Percentiles rank a stretch among this genome's conserved stretches.
These are phyloP conservation scores for Saimiri boliviensis DNA, from an alignment of 2,113 vertebrate genomes.

Conservation along the genomic window DNA sequence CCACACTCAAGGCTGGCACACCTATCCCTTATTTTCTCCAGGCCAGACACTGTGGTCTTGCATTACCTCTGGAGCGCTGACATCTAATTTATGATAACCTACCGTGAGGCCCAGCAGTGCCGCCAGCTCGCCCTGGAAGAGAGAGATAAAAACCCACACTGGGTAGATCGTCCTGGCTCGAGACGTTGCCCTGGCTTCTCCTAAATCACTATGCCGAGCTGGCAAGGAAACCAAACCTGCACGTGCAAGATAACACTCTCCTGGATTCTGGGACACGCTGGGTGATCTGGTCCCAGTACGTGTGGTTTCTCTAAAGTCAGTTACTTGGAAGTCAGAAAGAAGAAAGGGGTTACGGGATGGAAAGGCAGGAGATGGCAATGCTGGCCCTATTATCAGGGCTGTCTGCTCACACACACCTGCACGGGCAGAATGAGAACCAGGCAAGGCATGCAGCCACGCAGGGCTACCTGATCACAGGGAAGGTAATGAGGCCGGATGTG, in stretches of 20 bases:
- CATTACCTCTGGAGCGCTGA: neutral
- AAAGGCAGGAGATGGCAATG: slow-evolving; percentile 2
- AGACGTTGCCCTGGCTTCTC: neutral
- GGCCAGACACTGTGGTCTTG: slow-evolving; percentile 13
- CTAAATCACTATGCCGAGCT: neutral
- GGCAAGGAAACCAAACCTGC: slow-evolving; percentile 41
- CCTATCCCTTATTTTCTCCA: slow-evolving; percentile 46
- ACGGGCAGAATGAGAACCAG: slow-evolving; percentile 63
- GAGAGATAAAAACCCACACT: slow-evolving; percentile 34
- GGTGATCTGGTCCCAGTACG: neutral
- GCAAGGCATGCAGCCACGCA: slow-evolving; percentile 14
- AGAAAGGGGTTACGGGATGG: slow-evolving; percentile 21
- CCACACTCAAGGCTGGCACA: neutral
- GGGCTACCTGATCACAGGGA: slow-evolving; percentile 6
- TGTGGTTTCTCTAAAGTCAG: neutral
- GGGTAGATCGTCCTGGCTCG: neutral
- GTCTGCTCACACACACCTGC: slow-evolving; percentile 52
- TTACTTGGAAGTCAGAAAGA: neutral
- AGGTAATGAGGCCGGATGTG: slow-evolving; percentile 58
- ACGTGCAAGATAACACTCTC: slow-evolving; percentile 15
- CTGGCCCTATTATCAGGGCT: slow-evolving; percentile 46
- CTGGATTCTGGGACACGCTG: neutral
- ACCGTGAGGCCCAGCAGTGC: neutral
- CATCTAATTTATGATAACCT: slow-evolving; percentile 40
- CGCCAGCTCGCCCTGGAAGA: slow-evolving; percentile 18